Conservation (phyloP, 2,113 vertebrate species). For the Uropsilus gracilis region DNA sequence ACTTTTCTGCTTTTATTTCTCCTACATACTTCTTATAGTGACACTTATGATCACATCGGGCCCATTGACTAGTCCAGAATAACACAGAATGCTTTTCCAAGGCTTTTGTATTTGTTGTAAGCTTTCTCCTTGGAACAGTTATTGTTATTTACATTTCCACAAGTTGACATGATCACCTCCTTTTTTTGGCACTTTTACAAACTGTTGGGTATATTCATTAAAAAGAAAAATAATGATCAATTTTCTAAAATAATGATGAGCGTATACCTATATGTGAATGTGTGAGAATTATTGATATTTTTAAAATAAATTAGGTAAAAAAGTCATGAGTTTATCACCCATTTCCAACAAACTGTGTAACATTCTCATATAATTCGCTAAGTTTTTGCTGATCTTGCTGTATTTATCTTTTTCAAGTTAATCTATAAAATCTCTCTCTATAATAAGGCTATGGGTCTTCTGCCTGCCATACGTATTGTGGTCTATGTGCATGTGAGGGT, state of each 20-base stretch:
- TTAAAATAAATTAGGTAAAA: background rate
- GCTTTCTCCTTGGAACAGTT: background rate
- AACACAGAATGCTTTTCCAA: background rate
- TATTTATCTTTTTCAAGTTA: background rate
- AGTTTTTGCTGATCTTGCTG: background rate
- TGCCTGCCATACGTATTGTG: background rate
- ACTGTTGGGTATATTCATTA: background rate
- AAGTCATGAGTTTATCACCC: background rate
- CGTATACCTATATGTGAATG: background rate
- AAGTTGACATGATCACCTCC: background rate
- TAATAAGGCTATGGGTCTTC: background rate
- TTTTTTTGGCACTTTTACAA: background rate
- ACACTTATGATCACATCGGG: background rate
- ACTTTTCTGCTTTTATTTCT: background rate
- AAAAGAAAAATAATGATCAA: background rate
- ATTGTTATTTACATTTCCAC: background rate
- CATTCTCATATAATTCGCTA: background rate
- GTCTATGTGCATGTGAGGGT: background rate
- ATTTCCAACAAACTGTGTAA: background rate
- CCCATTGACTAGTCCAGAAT: background rate
- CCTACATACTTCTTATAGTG: background rate
- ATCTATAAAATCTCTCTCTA: conserved; percentile 22
- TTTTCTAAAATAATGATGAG: conserved; percentile 28
- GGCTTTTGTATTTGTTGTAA: background rate
- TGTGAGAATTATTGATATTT: conserved; percentile 23